phyloP scores from a whole-genome alignment of 2,888 invertebrate genomes.

The Eupithecia subumbrata region DNA sequence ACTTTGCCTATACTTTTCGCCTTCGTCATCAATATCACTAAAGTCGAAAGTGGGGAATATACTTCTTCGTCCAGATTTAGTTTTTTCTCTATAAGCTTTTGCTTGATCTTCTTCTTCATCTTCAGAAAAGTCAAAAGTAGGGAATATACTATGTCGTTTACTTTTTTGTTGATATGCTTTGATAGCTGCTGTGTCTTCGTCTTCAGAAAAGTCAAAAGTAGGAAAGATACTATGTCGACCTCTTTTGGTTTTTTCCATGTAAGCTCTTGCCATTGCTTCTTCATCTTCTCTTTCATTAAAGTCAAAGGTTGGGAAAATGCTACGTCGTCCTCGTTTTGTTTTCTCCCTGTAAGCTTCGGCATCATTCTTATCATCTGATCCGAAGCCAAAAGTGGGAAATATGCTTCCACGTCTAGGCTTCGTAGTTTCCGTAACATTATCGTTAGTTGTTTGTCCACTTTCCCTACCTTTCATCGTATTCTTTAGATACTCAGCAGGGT shows the following conservation, averaged over 20 bases:
- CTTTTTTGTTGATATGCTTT: conserved; percentile 56
- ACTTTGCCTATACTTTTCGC: conserved; percentile 70
- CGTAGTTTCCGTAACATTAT: conserved; percentile 52
- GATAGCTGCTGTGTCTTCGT: conserved; percentile 46
- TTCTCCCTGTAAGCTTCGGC: conserved; percentile 71
- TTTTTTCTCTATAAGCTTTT: conserved; percentile 69
- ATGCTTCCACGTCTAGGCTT: conserved; percentile 69
- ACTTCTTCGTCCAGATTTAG: conserved; percentile 69
- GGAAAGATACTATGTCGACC: conserved; percentile 71
- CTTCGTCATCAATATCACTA: conserved; percentile 69
- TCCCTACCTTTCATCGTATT: conserved; percentile 68
- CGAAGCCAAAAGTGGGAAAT: conserved; percentile 66
- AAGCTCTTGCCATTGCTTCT: conserved; percentile 56
- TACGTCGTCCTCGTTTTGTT: conserved; percentile 69
- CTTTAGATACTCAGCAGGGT: conserved; percentile 67
- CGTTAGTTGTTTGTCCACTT: conserved; percentile 61
- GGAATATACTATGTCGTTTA: conserved; percentile 73
- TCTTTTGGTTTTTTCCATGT: conserved; percentile 66
- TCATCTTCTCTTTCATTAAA: conserved; percentile 67
- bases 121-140: conserved; percentile 74
- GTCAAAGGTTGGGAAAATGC: conserved; percentile 74
- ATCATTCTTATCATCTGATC: conserved; percentile 61
- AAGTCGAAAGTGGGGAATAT: conserved; percentile 77
- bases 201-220: conserved; percentile 67
- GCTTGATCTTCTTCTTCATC: conserved; percentile 71